Conservation (phyloP, 2,113 vertebrate genomes). For the Pandion haliaetus region DNA sequence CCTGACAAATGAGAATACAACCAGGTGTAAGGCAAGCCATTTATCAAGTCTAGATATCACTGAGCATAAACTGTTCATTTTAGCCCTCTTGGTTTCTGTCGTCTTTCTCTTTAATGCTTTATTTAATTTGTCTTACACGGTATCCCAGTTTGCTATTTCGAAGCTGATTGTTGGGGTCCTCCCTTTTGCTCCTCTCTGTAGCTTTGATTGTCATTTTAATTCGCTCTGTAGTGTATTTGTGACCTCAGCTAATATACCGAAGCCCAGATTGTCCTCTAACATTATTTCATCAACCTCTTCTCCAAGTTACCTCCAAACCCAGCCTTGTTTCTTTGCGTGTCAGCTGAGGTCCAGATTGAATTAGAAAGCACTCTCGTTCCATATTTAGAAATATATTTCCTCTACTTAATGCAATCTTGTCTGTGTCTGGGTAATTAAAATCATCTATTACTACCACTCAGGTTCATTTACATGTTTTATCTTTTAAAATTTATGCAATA, state of each 20-base stretch:
- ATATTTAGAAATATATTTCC: conserved; percentile 64
- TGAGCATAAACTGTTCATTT: neutral
- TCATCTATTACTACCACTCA: conserved; percentile 60
- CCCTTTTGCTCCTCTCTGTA: neutral
- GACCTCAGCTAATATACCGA: neutral
- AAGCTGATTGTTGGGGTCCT: neutral
- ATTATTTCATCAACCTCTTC: neutral
- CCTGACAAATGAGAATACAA: neutral
- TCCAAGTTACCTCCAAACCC: neutral
- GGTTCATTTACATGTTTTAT: conserved; percentile 66
- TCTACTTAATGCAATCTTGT: conserved; percentile 66
- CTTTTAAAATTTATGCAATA: conserved; percentile 59
- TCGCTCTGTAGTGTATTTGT: neutral
- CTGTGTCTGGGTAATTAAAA: conserved; percentile 67
- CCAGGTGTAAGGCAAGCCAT: neutral
- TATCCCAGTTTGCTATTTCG: neutral
- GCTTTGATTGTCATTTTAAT: conserved; percentile 10
- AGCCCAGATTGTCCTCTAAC: neutral
- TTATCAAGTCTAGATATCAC: neutral
- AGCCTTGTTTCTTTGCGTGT: neutral
- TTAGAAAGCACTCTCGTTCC: conserved; percentile 58
- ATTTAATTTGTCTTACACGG: neutral
- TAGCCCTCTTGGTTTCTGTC: neutral
- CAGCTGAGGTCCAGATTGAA: conserved; percentile 58
- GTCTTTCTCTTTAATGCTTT: neutral